These are phyloP conservation scores for Chaetoderma sp. DNA, from an alignment of 2,888 invertebrate species.

Conservation along the genomic window DNA sequence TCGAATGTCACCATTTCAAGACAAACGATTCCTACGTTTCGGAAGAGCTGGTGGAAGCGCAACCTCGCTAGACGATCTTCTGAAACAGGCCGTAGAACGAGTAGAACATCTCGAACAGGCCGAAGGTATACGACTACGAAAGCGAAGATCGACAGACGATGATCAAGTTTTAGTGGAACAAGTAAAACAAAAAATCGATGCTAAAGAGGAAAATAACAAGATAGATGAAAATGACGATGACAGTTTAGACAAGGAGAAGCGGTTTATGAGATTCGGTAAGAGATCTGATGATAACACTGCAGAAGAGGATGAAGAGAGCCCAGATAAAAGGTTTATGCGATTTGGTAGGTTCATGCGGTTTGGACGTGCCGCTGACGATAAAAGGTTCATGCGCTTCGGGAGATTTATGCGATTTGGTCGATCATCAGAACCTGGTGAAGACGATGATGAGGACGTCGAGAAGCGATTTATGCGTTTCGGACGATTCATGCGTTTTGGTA, in stretches of 20 bases:
- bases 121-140: conserved; percentile 37
- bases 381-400: conserved; percentile 55
- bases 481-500: conserved; percentile 49
- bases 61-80: conserved; percentile 38
- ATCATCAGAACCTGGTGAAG: conserved; percentile 15
- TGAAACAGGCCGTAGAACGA: conserved; percentile 36
- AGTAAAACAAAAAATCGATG: conserved; percentile 36
- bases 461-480: conserved; percentile 55
- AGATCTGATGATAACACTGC: conserved; percentile 17
- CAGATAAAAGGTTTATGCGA: conserved; percentile 45
- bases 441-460: conserved; percentile 33
- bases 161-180: conserved; percentile 7
- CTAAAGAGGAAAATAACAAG: background rate
- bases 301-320: conserved; percentile 9
- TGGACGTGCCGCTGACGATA: conserved; percentile 30
- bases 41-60: conserved; percentile 39
- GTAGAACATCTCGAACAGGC: conserved; percentile 36
- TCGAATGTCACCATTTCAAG: conserved; percentile 36
- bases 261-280: conserved; percentile 59
- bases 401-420: conserved; percentile 53
- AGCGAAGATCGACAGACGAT: conserved; percentile 39
- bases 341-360: conserved; percentile 39
- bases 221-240: conserved; percentile 7
- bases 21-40: conserved; percentile 57
- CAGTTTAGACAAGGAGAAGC: conserved; percentile 23